Conservation (phyloP, 2,113 vertebrate species). For the Sturnus vulgaris region DNA sequence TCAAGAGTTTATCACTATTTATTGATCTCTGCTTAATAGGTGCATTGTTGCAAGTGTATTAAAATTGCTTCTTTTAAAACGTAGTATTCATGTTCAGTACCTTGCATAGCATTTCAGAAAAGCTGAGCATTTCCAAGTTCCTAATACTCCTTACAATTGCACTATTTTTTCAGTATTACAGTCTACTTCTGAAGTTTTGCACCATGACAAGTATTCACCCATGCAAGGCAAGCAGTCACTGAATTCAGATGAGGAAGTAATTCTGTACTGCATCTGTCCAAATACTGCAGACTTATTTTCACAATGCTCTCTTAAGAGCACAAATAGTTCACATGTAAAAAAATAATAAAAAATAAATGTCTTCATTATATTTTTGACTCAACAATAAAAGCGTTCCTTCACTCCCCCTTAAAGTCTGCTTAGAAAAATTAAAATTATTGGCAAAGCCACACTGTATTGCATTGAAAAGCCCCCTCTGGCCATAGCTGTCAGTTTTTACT, state of each 20-base stretch:
- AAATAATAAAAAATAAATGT: neutral
- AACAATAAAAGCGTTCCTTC: neutral
- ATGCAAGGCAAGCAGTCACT: neutral
- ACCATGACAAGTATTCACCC: neutral
- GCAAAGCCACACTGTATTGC: constrained; percentile 8
- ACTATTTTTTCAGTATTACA: neutral
- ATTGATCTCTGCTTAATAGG: neutral
- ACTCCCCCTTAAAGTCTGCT: neutral
- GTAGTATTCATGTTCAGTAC: neutral
- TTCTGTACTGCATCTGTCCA: neutral
- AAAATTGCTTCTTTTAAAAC: neutral
- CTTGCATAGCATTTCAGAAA: neutral
- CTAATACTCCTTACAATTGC: neutral
- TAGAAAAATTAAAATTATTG: constrained; percentile 59
- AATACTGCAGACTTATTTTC: neutral
- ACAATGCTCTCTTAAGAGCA: neutral
- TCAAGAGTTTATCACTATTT: neutral
- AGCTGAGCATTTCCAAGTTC: neutral
- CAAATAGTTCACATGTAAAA: neutral
- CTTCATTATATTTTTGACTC: neutral
- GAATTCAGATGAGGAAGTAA: neutral
- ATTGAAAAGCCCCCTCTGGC: constrained; percentile 39
- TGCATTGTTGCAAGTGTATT: neutral
- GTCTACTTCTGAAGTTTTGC: neutral
- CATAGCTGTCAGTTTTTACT: constrained; percentile 62